Conservation (phyloP, 92 coral and sea anemone species). For the Umimayanthus chanpuru region DNA sequence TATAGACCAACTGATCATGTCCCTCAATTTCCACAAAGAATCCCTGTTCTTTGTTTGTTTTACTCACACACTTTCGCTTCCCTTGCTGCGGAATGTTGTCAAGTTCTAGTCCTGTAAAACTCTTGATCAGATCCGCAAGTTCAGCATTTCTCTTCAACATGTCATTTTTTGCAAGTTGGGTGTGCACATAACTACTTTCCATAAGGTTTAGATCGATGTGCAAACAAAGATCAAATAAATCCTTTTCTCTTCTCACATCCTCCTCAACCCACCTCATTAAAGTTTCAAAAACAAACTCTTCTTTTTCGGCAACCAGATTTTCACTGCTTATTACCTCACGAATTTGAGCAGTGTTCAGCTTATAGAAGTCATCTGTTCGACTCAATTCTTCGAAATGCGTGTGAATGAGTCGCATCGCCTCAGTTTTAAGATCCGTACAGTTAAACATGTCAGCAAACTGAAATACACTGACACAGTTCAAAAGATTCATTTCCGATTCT, state of each 20-base stretch:
- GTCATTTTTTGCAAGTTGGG: neutral
- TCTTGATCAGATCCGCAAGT: neutral
- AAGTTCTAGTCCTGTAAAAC: neutral
- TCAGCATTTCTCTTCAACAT: neutral
- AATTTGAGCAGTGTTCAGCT: conserved; percentile 11
- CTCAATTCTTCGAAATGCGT: conserved; percentile 21
- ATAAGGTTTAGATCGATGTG: conserved; percentile 1
- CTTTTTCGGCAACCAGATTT: neutral
- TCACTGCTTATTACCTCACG: neutral
- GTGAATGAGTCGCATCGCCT: conserved; percentile 13
- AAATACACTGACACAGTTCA: conserved; percentile 12
- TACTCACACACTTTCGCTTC: neutral
- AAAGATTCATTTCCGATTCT: neutral
- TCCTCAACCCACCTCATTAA: conserved; percentile 11
- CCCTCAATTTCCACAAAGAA: conserved; percentile 2
- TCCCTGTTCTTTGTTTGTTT: neutral
- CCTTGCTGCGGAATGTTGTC: neutral
- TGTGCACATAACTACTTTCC: neutral
- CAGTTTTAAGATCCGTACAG: conserved; percentile 31
- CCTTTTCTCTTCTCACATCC: conserved; percentile 5
- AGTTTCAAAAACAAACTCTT: conserved; percentile 18
- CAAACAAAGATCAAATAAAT: neutral
- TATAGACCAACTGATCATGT: conserved; percentile 5
- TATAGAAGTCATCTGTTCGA: neutral
- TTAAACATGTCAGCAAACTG: conserved; percentile 28